A percentile compares a stretch with the other conserved stretches of the same genome.
Conservation (phyloP, 2,113 vertebrate species). For the Pseudonaja textilis region DNA sequence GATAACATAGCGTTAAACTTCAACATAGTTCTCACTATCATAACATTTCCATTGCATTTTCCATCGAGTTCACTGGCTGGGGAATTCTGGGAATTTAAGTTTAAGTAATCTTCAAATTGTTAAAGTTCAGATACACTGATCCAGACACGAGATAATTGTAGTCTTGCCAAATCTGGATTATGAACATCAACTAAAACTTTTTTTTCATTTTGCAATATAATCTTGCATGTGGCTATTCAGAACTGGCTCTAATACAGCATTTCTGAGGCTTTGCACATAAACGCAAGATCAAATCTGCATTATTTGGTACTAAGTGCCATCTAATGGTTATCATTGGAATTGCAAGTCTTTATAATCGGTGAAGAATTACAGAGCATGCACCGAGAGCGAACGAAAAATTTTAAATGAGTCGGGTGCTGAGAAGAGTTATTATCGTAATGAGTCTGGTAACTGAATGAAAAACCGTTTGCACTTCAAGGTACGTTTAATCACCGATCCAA, state of each 20-base stretch:
- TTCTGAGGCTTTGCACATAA: neutral
- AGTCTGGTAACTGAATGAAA: neutral
- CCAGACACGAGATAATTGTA: neutral
- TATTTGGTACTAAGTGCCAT: neutral
- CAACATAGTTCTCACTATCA: neutral
- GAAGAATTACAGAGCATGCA: neutral
- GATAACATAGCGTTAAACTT: neutral
- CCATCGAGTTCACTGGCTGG: neutral
- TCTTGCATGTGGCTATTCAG: neutral
- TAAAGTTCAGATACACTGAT: neutral
- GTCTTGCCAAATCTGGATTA: neutral
- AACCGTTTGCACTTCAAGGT: neutral
- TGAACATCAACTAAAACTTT: neutral
- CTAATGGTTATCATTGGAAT: neutral
- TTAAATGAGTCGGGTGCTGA: neutral
- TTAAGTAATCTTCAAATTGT: neutral
- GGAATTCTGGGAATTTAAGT: neutral
- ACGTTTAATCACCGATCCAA: neutral
- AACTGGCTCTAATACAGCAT: neutral
- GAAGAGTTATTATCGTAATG: neutral
- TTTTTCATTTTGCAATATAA: neutral
- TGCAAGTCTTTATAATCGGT: neutral
- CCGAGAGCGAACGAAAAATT: neutral
- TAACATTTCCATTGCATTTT: neutral
- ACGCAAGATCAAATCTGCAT: neutral